phyloP scores from a whole-genome alignment of 2,797 vertebrate species.

The Enteromius mattozi region DNA sequence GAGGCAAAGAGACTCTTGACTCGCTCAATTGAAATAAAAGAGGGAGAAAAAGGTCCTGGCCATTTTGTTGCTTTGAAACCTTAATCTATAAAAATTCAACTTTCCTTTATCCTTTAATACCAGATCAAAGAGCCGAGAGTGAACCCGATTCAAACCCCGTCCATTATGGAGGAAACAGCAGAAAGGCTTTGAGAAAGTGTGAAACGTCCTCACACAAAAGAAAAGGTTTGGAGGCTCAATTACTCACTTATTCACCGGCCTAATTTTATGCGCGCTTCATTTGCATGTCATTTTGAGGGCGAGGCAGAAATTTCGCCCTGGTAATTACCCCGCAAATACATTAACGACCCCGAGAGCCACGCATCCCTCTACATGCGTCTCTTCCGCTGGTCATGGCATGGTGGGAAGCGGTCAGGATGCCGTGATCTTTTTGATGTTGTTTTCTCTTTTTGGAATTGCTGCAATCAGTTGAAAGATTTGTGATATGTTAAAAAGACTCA shows the following conservation, averaged over 20 bases:
- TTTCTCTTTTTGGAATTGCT: not conserved
- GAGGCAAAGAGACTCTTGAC: conserved; percentile 77
- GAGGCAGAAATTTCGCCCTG: conserved; percentile 52
- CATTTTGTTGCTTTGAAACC: conserved; percentile 75
- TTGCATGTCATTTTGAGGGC: conserved; percentile 72
- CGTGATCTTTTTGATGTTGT: not conserved
- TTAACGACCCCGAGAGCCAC: conserved; percentile 53
- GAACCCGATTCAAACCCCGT: conserved; percentile 71
- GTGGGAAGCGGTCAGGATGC: not conserved
- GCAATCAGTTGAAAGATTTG: conserved; percentile 37
- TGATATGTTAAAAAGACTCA: conserved; percentile 26
- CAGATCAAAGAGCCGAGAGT: conserved; percentile 75
- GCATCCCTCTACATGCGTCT: not conserved
- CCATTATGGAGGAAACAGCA: conserved; percentile 71
- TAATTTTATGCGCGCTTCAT: conserved; percentile 79
- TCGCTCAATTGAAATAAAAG: conserved; percentile 72
- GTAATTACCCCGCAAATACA: conserved; percentile 61
- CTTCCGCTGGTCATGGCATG: not conserved
- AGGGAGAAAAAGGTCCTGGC: conserved; percentile 62
- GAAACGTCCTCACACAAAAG: conserved; percentile 74
- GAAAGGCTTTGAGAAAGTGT: conserved; percentile 76
- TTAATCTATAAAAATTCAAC: conserved; percentile 80
- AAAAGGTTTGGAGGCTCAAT: conserved; percentile 73
- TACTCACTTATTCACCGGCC: conserved; percentile 77
- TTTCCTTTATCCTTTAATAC: conserved; percentile 67